phyloP scores from a whole-genome alignment of 2,888 invertebrate species.

The Ophion ventricosus region DNA sequence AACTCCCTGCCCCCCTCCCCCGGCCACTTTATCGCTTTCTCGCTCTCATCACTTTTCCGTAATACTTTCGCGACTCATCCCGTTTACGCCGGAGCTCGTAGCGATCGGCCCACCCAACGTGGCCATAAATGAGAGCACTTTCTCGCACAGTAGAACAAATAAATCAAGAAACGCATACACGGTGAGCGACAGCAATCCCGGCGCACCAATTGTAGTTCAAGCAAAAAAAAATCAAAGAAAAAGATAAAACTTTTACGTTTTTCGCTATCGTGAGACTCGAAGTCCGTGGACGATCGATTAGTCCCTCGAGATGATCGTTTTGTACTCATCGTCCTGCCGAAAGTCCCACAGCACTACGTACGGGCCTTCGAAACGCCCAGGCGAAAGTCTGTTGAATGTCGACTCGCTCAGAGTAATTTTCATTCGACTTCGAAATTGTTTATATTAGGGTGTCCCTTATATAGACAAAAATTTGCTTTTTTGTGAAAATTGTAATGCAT shows the following conservation, averaged over 20 bases:
- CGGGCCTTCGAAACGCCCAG: background rate
- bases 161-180: conserved; percentile 71
- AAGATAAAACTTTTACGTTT: conserved; percentile 26
- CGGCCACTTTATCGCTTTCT: too few species aligned
- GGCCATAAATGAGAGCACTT: conserved; percentile 75
- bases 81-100: conserved; percentile 26
- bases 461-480: too few species aligned
- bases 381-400: background rate
- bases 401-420: background rate
- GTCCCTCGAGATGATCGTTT: conserved; percentile 26
- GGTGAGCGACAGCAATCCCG: conserved; percentile 62
- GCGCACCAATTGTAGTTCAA: conserved; percentile 31
- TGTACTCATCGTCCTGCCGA: conserved; percentile 29
- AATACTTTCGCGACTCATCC: conserved; percentile 11
- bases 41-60: conserved; percentile 24
- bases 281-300: conserved; percentile 34
- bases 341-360: background rate
- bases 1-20: conserved; percentile 6
- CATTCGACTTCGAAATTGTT: background rate
- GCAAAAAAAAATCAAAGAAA: background rate
- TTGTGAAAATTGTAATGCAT: too few species aligned
- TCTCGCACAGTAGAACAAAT: conserved; percentile 77
- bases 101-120: conserved; percentile 9
- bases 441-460: too few species aligned
- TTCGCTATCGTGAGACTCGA: conserved; percentile 14